Evolutionary conservation across 2,113 vertebrate genomes (phyloP).

Genomic region (Bubo scandiacus): DNA sequence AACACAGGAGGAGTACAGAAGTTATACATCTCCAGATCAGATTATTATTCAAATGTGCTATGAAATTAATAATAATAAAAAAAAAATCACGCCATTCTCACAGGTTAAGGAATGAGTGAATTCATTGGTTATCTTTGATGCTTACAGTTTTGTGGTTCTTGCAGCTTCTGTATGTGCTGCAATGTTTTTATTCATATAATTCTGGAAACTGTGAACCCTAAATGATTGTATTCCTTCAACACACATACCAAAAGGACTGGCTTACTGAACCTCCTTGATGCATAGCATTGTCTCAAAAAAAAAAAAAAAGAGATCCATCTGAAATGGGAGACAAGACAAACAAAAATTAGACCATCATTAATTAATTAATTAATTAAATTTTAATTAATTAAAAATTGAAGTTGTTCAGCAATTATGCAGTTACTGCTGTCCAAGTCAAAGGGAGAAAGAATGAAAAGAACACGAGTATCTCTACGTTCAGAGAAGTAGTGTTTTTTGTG

Average conservation of each 20-base stretch:
- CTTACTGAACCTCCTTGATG: background rate
- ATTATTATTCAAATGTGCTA: background rate
- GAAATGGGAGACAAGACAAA: background rate
- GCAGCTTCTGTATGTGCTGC: background rate
- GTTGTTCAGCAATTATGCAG: background rate
- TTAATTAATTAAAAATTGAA: background rate
- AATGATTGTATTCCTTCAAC: background rate
- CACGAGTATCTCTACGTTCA: background rate
- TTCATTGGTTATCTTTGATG: background rate
- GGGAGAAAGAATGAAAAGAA: background rate
- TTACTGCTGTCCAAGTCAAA: background rate
- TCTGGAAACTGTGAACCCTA: background rate
- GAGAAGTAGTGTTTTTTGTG: background rate
- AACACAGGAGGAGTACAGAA: background rate
- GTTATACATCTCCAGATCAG: background rate
- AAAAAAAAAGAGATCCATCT: background rate
- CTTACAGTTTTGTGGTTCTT: background rate
- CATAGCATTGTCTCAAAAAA: background rate
- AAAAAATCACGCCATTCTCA: background rate
- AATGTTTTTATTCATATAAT: fast-evolving
- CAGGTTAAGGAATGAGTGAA: background rate
- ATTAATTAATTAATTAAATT: background rate
- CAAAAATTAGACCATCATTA: background rate
- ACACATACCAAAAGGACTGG: background rate
- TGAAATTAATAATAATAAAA: background rate